These are phyloP conservation scores for Noturus placidus DNA, from an alignment of 2,113 vertebrate genomes.

Conservation along the genomic window DNA sequence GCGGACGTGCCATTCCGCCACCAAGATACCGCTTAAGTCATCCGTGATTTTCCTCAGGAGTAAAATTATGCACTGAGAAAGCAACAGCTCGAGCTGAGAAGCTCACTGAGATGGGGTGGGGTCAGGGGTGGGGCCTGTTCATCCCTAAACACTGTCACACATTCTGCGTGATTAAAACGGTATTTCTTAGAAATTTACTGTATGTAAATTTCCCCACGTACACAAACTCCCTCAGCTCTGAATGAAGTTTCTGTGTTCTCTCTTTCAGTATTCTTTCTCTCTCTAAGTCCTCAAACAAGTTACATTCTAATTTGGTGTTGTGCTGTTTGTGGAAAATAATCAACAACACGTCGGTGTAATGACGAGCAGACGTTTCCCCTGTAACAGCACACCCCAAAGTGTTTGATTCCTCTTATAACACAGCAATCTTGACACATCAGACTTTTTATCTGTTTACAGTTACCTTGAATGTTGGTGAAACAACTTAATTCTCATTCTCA, in stretches of 20 bases:
- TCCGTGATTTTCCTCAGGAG: slow-evolving; percentile 62
- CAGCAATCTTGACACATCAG: too few relatives aligned
- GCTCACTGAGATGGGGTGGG: neutral
- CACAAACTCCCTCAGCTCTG: neutral
- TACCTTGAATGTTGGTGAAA: too few relatives aligned
- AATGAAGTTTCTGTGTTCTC: too few relatives aligned
- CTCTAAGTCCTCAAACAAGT: neutral
- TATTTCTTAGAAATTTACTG: neutral
- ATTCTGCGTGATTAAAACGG: neutral
- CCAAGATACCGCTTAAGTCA: slow-evolving; percentile 25
- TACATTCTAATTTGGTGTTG: neutral
- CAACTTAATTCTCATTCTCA: too few relatives aligned
- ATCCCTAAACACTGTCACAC: neutral
- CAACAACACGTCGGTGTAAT: too few relatives aligned
- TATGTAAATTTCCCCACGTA: too few relatives aligned
- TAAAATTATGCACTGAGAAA: slow-evolving; percentile 56
- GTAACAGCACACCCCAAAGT: too few relatives aligned
- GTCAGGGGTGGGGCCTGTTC: neutral
- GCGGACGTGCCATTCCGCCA: slow-evolving; percentile 42
- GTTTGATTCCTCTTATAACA: too few relatives aligned
- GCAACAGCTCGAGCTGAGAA: slow-evolving; percentile 14
- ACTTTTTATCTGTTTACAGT: too few relatives aligned
- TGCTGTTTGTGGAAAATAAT: too few relatives aligned
- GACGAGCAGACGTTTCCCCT: too few relatives aligned
- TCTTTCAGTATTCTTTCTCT: too few relatives aligned